Evolutionary conservation across 2,888 invertebrate genomes (phyloP), one percentile per base, ranked within the genome.

Genomic region (Hyles lineata): DNA sequence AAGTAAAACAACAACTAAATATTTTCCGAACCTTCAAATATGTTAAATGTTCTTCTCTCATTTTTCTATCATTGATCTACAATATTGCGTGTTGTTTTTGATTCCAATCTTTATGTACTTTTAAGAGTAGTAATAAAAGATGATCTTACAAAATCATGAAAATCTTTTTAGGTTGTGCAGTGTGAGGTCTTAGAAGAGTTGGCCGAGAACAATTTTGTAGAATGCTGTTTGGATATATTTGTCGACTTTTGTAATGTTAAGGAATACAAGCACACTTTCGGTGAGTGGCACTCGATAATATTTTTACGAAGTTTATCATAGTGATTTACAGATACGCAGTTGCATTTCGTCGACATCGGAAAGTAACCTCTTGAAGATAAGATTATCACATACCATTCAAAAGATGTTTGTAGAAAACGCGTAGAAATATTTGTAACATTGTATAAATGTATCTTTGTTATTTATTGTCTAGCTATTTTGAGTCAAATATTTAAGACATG

Each of bases 171-270:
- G 94, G 81, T 90, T 11, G 76, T 91, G 75, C 92, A 93, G 79
- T 75, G 77, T 55, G 92, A 93, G 52, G 79, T 93, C 3, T 77
- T 92, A 63, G 82, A 86, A 75, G 88, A 91, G 19, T 76, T 93
- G 9, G 82, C 85, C 55, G 87, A 87, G 72, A 79, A 87, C 60
- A 85, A 89, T 74, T 92, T 92, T 76, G 71, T 91, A 59, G 91
- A 92, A 70, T 87, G 84, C 71, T 90, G 90, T 79, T 79, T 93
- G 70, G 89, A 92, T 70, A 86, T 92, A 72, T 84, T 94, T 5
- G 85, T 92, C n/a, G 88, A 89, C 55, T 94, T 92, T 79, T 90
- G 88, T 76, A 89, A 89, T 73, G 81, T 82, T 32, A 89, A 86
- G 71, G 86, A 89, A 70, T 87, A 87, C 75, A 83, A 85, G 74